Conservation (phyloP, 53 echinoderm and acorn worm species). For the Apostichopus leukothele region DNA sequence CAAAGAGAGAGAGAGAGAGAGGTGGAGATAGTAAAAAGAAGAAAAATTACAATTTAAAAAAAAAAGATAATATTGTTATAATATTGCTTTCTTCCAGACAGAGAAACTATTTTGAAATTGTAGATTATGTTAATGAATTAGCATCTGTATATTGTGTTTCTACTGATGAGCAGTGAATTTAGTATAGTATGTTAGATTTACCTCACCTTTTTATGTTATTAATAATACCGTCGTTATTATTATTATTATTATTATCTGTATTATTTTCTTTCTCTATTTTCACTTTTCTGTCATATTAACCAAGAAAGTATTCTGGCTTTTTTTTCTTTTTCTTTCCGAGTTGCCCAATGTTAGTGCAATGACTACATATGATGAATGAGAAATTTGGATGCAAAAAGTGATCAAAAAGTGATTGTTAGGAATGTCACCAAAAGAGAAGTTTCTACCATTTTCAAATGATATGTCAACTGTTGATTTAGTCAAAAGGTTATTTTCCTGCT, state of each 20-base stretch:
- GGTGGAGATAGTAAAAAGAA: too few species aligned
- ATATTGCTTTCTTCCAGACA: neutral
- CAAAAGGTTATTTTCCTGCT: too few species aligned
- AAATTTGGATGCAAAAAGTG: neutral
- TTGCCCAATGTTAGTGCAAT: constrained; percentile 38
- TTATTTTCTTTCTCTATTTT: neutral
- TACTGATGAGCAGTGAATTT: neutral
- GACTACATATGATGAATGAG: neutral
- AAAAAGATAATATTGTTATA: neutral
- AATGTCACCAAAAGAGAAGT: neutral
- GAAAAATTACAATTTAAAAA: neutral
- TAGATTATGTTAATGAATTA: neutral
- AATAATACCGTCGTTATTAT: neutral
- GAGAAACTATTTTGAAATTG: neutral
- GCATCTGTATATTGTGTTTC: constrained; percentile 25
- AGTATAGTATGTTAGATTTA: constrained; percentile 1
- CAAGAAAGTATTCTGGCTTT: constrained; percentile 25
- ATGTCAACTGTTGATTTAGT: too few species aligned
- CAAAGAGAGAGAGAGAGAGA: too few species aligned
- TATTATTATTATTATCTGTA: neutral
- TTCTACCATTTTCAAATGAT: neutral
- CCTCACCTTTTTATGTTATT: constrained; percentile 12
- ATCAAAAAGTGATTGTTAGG: neutral
- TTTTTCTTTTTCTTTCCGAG: neutral
- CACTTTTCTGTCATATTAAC: constrained; percentile 5